A percentile compares a stretch with the other conserved stretches of the same genome.
phyloP scores from a whole-genome alignment of 2,888 invertebrate genomes.

The Megastigmus dorsalis region DNA sequence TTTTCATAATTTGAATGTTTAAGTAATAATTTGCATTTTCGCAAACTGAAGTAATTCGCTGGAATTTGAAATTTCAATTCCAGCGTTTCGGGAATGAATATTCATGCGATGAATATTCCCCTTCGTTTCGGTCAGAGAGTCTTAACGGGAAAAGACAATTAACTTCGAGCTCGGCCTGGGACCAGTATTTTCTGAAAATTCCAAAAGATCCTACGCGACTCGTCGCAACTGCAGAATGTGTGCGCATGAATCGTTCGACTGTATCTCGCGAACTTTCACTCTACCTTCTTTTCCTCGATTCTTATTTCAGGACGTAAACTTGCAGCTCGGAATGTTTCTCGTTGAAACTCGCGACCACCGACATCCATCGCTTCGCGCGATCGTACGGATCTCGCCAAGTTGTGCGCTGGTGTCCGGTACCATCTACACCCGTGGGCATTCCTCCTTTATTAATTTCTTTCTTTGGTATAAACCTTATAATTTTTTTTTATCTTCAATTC shows the following conservation, averaged over 20 bases:
- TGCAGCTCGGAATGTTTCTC: background rate
- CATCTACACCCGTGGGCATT: conserved; percentile 55
- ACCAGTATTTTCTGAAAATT: no score
- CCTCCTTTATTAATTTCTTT: conserved; percentile 25
- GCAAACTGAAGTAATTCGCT: no score
- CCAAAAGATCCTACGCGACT: no score
- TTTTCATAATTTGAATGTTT: no score
- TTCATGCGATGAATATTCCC: no score
- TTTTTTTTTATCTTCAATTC: conserved; percentile 21
- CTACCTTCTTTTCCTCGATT: background rate
- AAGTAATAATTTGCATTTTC: no score
- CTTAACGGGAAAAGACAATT: no score
- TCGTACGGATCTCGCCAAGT: background rate
- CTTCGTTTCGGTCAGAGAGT: no score
- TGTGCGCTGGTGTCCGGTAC: conserved; percentile 32
- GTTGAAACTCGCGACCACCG: background rate
- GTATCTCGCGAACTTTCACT: conserved; percentile 26
- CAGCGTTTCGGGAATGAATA: no score
- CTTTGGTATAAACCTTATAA: background rate
- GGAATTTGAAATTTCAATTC: no score
- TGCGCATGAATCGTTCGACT: background rate
- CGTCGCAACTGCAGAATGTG: no score
- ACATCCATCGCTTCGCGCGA: background rate
- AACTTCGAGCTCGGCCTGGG: no score
- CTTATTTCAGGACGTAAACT: background rate